Base-by-base conservation (phyloP, 2,797 vertebrate species). In the Vespertilio murinus region DNA sequence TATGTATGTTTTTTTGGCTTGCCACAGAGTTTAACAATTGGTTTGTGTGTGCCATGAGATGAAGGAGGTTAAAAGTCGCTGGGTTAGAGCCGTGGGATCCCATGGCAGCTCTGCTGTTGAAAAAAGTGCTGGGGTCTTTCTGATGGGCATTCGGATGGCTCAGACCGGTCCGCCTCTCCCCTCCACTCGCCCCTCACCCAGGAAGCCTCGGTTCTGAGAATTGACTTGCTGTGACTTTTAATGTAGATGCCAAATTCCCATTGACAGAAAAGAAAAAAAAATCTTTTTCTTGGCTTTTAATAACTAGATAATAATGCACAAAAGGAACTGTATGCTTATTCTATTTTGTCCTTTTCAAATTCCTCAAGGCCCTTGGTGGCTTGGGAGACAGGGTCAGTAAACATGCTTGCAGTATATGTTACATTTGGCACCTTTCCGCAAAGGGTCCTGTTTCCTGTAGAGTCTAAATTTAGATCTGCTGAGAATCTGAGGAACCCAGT, bases 401-500 rank as follows among this genome's bases (percentile, higher is more conserved):
- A 56, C 6, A 0, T 12, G 7, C 74, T 80, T 13, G 10, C 2
- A 2, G 45, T 42, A 0, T 30, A 0, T 54, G 59, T 86, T 47
- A 52, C 35, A 23, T 88, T 79, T 71, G 73, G 74, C 52, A 54
- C 77, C 87, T 94, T 88, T 70, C 78, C 65, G 65, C 75, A 77
- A 61, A 88, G 20, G 42, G n/a, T 61, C 86, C 59, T n/a, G 3
- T 83, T 85, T 88, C 86, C 90, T 47, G 56, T 45, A 22, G 45
- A 71, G 73, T 77, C 88, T 93, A 93, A 64, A 81, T 88, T 86
- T 93, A 82, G 88, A 83, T 74, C 33, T 28, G 6, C 80, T 45
- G 59, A 33, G 69, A 88, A 67, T 77, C 80, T 80, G 82, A 77
- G 78, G 77, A 77, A 82, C 38, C 61, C 25, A 33, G 85, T 80